These are phyloP conservation scores for Sebastes paucispinis DNA, from an alignment of 2,797 vertebrate species.

Conservation along the genomic window DNA sequence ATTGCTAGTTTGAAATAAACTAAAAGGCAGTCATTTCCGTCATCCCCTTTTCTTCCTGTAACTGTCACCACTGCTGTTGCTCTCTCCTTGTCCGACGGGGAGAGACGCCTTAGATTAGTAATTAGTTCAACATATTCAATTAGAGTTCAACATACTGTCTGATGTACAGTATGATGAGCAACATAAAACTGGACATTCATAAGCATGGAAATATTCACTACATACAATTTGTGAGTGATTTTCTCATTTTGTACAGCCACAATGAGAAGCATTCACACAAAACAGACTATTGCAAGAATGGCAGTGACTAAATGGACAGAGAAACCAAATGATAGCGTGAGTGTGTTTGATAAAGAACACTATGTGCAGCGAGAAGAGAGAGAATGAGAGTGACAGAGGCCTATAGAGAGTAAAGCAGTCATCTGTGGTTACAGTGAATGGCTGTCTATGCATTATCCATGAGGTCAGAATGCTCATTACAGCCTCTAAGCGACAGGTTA, in stretches of 20 bases:
- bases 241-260: not conserved
- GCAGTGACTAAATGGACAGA: not conserved
- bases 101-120: not conserved
- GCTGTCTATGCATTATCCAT: conserved; percentile 63
- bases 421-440: conserved; percentile 59
- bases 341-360: not conserved
- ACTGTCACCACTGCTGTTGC: not conserved
- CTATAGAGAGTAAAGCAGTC: conserved; percentile 39
- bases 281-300: not conserved
- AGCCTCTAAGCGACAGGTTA: conserved; percentile 40
- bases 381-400: conserved; percentile 11
- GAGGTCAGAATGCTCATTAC: conserved; percentile 54
- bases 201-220: not conserved
- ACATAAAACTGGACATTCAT: not conserved
- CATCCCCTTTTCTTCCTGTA: not conserved
- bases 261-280: not conserved
- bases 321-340: not conserved
- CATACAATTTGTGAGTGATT: not conserved
- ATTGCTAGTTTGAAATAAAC: not conserved
- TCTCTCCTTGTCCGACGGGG: not conserved
- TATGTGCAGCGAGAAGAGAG: not conserved
- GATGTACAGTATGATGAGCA: not conserved
- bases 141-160: not conserved
- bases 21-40: not conserved
- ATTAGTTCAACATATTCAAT: not conserved